A percentile compares a stretch with the other conserved stretches of the same genome.
Evolutionary conservation across 2,797 vertebrate genomes (phyloP).

Genomic region (Podarcis lilfordi): DNA sequence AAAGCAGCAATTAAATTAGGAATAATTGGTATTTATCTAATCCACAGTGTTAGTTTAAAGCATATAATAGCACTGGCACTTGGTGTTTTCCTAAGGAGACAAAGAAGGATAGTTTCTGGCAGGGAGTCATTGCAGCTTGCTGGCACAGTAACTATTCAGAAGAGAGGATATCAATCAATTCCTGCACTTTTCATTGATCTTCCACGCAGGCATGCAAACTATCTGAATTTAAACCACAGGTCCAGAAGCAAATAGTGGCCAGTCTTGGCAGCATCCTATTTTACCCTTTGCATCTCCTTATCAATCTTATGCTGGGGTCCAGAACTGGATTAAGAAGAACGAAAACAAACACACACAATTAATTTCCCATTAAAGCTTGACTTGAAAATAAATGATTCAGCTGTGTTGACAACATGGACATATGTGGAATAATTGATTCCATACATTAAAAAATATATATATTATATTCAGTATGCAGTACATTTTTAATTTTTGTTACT

Average conservation of each 20-base stretch:
- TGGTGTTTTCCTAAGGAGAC: neutral
- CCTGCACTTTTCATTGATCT: slow-evolving; percentile 16
- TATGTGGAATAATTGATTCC: neutral
- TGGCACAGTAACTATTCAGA: neutral
- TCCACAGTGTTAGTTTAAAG: neutral
- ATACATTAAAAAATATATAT: neutral
- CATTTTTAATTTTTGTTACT: slow-evolving; percentile 9
- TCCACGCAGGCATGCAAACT: slow-evolving; percentile 7
- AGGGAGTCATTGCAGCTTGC: neutral
- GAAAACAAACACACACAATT: neutral
- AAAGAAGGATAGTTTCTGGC: neutral
- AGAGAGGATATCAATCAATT: slow-evolving; percentile 23
- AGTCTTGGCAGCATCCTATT: neutral
- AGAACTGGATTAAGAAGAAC: neutral
- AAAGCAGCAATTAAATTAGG: neutral
- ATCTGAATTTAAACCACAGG: neutral
- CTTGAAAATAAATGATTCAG: neutral
- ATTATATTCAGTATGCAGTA: neutral
- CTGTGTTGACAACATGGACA: neutral
- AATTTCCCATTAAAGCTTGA: neutral
- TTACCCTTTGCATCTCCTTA: neutral
- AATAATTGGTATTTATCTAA: neutral
- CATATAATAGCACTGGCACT: neutral
- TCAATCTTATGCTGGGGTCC: neutral
- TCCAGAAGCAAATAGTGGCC: neutral